Base-by-base conservation (phyloP, 2,113 vertebrate species). In the Platichthys flesus region DNA sequence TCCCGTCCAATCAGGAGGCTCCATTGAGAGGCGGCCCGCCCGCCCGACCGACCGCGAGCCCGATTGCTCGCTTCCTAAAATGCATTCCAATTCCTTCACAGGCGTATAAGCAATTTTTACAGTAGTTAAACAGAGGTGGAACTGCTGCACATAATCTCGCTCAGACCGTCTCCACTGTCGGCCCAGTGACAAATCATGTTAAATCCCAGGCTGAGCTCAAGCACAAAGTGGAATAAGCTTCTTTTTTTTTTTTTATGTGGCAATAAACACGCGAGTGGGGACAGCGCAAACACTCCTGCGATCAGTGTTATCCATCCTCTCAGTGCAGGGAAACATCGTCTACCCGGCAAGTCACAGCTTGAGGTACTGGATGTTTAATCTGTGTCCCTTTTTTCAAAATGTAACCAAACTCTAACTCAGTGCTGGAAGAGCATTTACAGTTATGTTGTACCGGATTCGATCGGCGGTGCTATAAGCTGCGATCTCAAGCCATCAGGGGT, bases 101-200 rank as follows among this genome's bases (percentile, higher is more conserved):
- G 92, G 92, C 85, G 84, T 93, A 93, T 93, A 92, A 94, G 93
- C 92, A 94, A 95, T 95, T 94, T 93, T 93, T 93, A 91, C 93
- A 93, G 91, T 92, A 91, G 91, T 93, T 95, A 93, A 86, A 87
- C 92, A 91, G 91, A 94, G 91, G 90, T 93, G 90, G 83, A 93
- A 91, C 84, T 91, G 92, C 91, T 95, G 90, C 88, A 90, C 90
- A 93, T 94, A 93, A 95, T 93, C 93, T 94, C 65, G 47, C 78
- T 83, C 68, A 88, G 90, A 90, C 85, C 82, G 87, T 87, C 90
- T 93, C 81, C 81, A 78, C 87, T 79, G 85, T 89, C 79, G 82
- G 91, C 89, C 91, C 52, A 55, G 78, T 94, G 94, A 93, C 93
- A 93, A 86, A 90, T 92, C 90, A 76, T 74, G 91, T 93, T 93